These are phyloP conservation scores for Helicolenus hilgendorfi DNA, from an alignment of 2,797 vertebrate genomes.

Conservation along the genomic window DNA sequence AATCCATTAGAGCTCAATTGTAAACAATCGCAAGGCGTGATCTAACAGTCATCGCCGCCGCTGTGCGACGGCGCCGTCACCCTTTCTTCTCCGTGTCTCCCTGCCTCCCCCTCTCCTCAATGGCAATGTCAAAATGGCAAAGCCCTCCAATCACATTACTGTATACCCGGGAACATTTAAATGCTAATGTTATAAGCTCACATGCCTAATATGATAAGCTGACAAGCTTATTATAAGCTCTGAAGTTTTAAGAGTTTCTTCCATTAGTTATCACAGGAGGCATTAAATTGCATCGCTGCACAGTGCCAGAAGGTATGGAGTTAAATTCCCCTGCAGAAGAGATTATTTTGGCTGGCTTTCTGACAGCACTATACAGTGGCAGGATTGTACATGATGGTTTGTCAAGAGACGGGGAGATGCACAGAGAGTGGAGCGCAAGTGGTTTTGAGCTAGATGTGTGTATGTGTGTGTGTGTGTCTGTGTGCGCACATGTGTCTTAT, in stretches of 20 bases:
- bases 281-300: conserved; percentile 88
- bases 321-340: conserved; percentile 89
- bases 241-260: conserved; percentile 92
- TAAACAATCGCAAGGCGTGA: conserved; percentile 43
- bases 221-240: conserved; percentile 93
- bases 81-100: conserved; percentile 27
- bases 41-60: conserved; percentile 9
- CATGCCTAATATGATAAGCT: conserved; percentile 93
- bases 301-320: conserved; percentile 89
- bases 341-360: conserved; percentile 88
- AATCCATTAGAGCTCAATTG: conserved; percentile 6
- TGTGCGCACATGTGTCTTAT: conserved; percentile 55
- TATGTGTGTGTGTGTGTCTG: conserved; percentile 13
- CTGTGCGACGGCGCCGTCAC: conserved; percentile 16
- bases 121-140: conserved; percentile 85
- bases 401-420: conserved; percentile 76
- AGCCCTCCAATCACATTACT: conserved; percentile 89
- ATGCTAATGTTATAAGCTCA: conserved; percentile 94
- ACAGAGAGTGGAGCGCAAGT: conserved; percentile 65
- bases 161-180: conserved; percentile 90
- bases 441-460: conserved; percentile 56
- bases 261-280: conserved; percentile 91
- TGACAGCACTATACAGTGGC: conserved; percentile 86
- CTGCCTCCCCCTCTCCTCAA: conserved; percentile 70
- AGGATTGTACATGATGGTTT: conserved; percentile 84